Percentiles rank a stretch among this genome's conserved stretches.
These are phyloP conservation scores for Mugil cephalus DNA, from an alignment of 2,113 vertebrate species.

Conservation along the genomic window DNA sequence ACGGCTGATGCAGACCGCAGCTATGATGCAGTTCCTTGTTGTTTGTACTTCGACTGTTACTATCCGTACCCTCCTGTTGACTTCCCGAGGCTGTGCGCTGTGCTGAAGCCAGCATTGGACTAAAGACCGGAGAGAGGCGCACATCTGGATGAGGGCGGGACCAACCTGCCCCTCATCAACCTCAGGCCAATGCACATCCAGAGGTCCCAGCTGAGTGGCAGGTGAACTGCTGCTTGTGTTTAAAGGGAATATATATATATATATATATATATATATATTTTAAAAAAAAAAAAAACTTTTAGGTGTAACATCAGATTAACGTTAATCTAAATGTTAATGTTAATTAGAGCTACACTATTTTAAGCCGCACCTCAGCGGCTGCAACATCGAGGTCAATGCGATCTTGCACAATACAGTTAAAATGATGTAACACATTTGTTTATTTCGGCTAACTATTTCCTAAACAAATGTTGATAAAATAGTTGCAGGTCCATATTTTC, in stretches of 20 bases:
- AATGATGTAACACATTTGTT: too few species aligned
- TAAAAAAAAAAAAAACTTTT: not conserved
- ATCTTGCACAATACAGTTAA: too few species aligned
- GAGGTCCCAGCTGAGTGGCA: constrained; percentile 58
- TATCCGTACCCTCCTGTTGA: constrained; percentile 57
- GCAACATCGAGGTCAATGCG: too few species aligned
- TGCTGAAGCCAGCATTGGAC: constrained; percentile 54
- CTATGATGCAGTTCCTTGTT: not conserved
- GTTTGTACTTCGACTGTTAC: constrained; percentile 16
- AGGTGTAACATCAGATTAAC: not conserved
- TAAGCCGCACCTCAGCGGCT: too few species aligned
- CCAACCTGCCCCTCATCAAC: constrained; percentile 41
- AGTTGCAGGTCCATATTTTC: too few species aligned
- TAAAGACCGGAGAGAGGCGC: constrained; percentile 47
- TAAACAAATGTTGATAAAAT: too few species aligned
- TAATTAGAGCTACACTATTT: too few species aligned
- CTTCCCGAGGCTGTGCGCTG: constrained; percentile 56
- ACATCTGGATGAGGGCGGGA: constrained; percentile 80
- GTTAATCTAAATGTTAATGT: too few species aligned
- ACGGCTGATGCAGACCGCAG: not conserved
- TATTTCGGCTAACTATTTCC: too few species aligned
- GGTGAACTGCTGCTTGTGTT: constrained; percentile 27
- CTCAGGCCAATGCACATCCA: constrained; percentile 63
- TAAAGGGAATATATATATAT: not conserved
- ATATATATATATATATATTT: too few species aligned